Percentiles rank a stretch among this genome's conserved stretches.
Conservation (phyloP, 2,797 vertebrate species). For the Lagocephalus sceleratus region DNA sequence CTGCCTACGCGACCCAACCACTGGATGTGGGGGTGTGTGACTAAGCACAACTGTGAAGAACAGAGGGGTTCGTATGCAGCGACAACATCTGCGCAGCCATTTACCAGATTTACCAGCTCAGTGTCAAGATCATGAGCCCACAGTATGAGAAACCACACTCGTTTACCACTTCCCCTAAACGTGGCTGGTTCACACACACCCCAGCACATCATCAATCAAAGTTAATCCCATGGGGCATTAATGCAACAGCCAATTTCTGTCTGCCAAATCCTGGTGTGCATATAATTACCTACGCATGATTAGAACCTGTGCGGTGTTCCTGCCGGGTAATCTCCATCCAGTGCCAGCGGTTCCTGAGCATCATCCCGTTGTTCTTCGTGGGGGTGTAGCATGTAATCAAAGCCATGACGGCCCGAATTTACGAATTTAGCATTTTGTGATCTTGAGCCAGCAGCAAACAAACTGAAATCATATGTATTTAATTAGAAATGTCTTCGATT, state of each 20-base stretch:
- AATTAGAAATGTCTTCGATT: conserved; percentile 24
- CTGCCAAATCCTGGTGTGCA: conserved; percentile 51
- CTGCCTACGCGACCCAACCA: too few species aligned
- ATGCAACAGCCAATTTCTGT: conserved; percentile 37
- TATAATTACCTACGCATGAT: conserved; percentile 54
- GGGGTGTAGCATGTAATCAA: conserved; percentile 52
- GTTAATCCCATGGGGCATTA: conserved; percentile 33
- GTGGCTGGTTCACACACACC: conserved; percentile 29
- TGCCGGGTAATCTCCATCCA: conserved; percentile 43
- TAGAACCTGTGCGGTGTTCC: conserved; percentile 33
- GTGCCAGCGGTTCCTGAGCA: conserved; percentile 48
- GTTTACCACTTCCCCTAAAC: conserved; percentile 4
- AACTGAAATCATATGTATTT: conserved; percentile 27
- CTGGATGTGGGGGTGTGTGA: too few species aligned
- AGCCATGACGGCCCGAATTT: conserved; percentile 42
- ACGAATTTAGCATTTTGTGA: conserved; percentile 36
- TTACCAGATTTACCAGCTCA: conserved; percentile 7
- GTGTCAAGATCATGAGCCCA: too few species aligned
- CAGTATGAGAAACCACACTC: too few species aligned
- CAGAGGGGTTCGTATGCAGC: too few species aligned
- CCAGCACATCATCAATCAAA: conserved; percentile 16
- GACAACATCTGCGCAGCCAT: too few species aligned
- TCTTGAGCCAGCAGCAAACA: conserved; percentile 34
- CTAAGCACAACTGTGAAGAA: too few species aligned
- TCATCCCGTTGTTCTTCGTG: conserved; percentile 50